phyloP scores from a whole-genome alignment of 2,113 vertebrate species.

The Aldabrachelys gigantea region DNA sequence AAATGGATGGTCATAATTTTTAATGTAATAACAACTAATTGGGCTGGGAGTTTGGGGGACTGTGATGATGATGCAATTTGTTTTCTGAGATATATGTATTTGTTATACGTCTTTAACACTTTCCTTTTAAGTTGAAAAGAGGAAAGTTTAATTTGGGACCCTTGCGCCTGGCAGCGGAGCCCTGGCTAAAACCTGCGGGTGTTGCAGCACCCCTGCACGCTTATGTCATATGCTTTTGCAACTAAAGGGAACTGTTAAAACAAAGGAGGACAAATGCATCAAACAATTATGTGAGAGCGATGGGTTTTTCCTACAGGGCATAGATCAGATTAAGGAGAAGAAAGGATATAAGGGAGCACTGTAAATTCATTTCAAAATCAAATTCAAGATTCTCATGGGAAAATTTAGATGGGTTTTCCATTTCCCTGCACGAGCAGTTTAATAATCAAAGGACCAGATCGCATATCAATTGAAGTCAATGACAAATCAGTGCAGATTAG shows the following conservation, averaged over 20 bases:
- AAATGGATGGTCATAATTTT: not conserved
- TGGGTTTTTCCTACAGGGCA: not conserved
- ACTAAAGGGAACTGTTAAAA: not conserved
- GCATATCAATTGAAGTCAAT: fast-evolving
- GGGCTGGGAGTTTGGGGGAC: not conserved
- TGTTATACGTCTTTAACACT: not conserved
- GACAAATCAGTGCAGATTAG: not conserved
- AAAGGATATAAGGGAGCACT: not conserved
- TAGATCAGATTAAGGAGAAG: not conserved
- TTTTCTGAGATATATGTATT: not conserved
- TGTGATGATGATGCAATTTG: not conserved
- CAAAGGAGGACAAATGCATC: not conserved
- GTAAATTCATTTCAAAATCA: not conserved
- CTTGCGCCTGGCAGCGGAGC: too few relatives aligned
- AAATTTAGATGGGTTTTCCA: not conserved
- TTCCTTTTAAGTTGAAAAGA: not conserved
- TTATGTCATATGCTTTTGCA: not conserved
- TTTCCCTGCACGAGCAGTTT: not conserved
- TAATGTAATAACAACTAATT: not conserved
- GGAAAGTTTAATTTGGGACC: not conserved
- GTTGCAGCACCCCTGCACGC: too few relatives aligned
- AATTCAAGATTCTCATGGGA: not conserved
- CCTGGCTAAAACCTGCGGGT: too few relatives aligned
- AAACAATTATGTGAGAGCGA: not conserved
- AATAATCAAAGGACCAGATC: not conserved